Conservation (phyloP, 2,797 vertebrate species). For the Typhlichthys subterraneus region DNA sequence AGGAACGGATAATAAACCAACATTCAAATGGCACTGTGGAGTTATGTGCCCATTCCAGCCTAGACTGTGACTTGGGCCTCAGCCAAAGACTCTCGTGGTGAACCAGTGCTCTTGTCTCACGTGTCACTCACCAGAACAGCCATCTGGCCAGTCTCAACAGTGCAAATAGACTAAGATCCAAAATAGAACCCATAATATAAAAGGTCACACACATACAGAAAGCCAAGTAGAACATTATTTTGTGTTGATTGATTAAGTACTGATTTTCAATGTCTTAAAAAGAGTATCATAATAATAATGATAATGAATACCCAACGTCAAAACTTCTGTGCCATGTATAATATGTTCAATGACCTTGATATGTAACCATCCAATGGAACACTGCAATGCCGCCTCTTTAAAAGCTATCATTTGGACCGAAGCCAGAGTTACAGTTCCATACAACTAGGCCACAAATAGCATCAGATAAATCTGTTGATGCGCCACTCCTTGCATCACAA, state of each 20-base stretch:
- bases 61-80: slow-evolving; percentile 33
- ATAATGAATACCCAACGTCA: slow-evolving; percentile 52
- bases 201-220: slow-evolving; percentile 60
- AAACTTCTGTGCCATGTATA: slow-evolving; percentile 46
- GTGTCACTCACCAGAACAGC: slow-evolving; percentile 72
- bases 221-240: slow-evolving; percentile 59
- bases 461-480: slow-evolving; percentile 64
- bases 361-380: slow-evolving; percentile 56
- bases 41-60: slow-evolving; percentile 15
- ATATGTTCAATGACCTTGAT: slow-evolving; percentile 55
- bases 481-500: slow-evolving; percentile 62
- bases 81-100: slow-evolving; percentile 59
- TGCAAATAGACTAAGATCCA: slow-evolving; percentile 63
- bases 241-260: slow-evolving; percentile 32
- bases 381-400: slow-evolving; percentile 51
- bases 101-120: slow-evolving; percentile 68
- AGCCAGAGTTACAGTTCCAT: slow-evolving; percentile 23
- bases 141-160: slow-evolving; percentile 76
- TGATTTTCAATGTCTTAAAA: slow-evolving; percentile 35
- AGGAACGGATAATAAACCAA: no score
- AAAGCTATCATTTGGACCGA: slow-evolving; percentile 55
- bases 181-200: slow-evolving; percentile 70
- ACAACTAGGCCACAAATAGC: slow-evolving; percentile 53
- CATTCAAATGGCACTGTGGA: no score
- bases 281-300: slow-evolving; percentile 26